Evolutionary conservation across 2,888 invertebrate species (phyloP), one percentile per base, ranked within the genome.

Genomic region (Protodeltote pygarga): DNA sequence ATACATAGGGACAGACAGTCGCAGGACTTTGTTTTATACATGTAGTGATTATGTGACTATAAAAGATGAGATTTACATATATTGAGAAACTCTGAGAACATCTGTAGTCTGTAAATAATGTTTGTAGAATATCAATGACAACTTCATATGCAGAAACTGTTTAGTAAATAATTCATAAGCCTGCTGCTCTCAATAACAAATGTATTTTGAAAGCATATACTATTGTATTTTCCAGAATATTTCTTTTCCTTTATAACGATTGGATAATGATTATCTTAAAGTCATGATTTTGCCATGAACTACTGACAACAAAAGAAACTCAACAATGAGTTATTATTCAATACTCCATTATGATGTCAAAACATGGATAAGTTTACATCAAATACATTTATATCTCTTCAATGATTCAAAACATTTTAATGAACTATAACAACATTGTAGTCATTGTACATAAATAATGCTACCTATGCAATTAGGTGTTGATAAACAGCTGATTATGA

Each of bases 401-500:
- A 28, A 24, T 23, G 9, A 9, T 41, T 27, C 10, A 34, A 35
- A 52, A 57, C 28, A 51, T 41, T n/a, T 4, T 35, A 52, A 10
- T 27, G 35, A 42, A n/a, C n/a, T 34, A 17, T 23, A 37, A 11
- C 27, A 54, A 48, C 32, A 48, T 38, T 51, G 40, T 44, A 58
- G 44, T 62, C 62, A 62, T 20, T 52, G 28, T 27, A 57, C 37
- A 15, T 48, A 21, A 24, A 37, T 41, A 27, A n/a, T n/a, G n/a
- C n/a, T n/a, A n/a, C n/a, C 37, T 34, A 37, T 42, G 32, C 35
- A 38, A 48, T 51, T 54, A 45, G 5, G 28, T 58, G 38, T 48
- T 52, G 41, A 42, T 52, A 52, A 71, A 65, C 70, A 69, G 70
- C 72, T 72, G 70, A 68, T 70, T 49, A 38, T 71, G 67, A 58